Evolutionary conservation across 2,888 invertebrate species (phyloP).

Genomic region (Pilophorus perplexus): DNA sequence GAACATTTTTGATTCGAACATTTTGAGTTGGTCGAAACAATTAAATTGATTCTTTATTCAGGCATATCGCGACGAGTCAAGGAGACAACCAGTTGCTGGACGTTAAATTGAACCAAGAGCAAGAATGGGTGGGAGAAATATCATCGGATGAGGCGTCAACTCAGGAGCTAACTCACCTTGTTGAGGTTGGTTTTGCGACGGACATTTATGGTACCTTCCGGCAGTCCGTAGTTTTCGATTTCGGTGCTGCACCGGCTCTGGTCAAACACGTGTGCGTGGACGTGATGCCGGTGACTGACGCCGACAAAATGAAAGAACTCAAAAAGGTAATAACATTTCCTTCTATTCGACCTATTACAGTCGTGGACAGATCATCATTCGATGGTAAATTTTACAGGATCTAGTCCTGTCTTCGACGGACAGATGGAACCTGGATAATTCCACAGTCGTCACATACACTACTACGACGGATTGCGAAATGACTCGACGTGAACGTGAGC

Average conservation of each 20-base stretch:
- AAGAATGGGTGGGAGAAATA: conserved; percentile 54
- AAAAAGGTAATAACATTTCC: conserved; percentile 55
- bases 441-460: conserved; percentile 57
- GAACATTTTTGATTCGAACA: too few species aligned
- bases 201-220: conserved; percentile 71
- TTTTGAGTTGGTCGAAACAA: too few species aligned
- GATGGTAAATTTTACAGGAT: conserved; percentile 48
- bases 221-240: conserved; percentile 74
- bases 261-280: conserved; percentile 71
- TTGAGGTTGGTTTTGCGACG: conserved; percentile 62
- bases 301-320: conserved; percentile 63
- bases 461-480: conserved; percentile 59
- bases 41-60: too few species aligned
- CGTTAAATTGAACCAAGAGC: conserved; percentile 57
- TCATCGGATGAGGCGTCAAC: conserved; percentile 23
- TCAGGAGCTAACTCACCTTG: conserved; percentile 53
- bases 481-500: conserved; percentile 56
- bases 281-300: conserved; percentile 67
- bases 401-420: conserved; percentile 61
- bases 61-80: conserved; percentile 21
- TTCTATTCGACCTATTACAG: background rate
- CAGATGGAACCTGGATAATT: conserved; percentile 61
- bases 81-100: conserved; percentile 48
- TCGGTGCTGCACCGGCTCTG: conserved; percentile 63
- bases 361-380: too few species aligned